phyloP scores from a whole-genome alignment of 2,888 invertebrate genomes.

The Neoaliturus tenellus region DNA sequence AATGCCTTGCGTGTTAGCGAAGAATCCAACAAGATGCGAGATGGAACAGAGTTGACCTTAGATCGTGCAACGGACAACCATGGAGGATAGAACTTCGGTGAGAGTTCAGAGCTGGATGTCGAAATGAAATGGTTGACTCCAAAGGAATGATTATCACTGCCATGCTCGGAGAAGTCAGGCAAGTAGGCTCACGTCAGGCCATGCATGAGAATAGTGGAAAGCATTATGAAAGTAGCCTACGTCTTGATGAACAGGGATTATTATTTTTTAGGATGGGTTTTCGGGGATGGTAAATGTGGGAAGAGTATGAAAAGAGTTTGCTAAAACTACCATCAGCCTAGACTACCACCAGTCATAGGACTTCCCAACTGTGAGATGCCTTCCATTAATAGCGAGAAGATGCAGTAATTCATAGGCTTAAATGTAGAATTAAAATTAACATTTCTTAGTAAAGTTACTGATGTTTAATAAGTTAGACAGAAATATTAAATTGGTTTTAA shows the following conservation, averaged over 20 bases:
- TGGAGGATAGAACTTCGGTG: not conserved
- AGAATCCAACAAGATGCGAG: constrained; percentile 5
- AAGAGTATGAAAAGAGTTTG: not conserved
- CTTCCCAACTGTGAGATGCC: too few species aligned
- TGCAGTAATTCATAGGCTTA: too few species aligned
- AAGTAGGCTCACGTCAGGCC: not conserved
- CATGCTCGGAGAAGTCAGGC: not conserved
- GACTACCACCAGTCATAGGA: not conserved
- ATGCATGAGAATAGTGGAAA: not conserved
- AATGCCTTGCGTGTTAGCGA: constrained; percentile 20
- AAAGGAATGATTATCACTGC: not conserved
- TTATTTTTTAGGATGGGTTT: not conserved
- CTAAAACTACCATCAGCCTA: not conserved
- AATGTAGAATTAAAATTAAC: too few species aligned
- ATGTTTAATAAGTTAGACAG: too few species aligned
- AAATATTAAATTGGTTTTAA: too few species aligned
- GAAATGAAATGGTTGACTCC: not conserved
- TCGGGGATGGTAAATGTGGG: not conserved
- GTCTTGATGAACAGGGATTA: not conserved
- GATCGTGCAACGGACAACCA: not conserved
- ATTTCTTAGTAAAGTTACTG: too few species aligned
- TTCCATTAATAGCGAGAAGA: too few species aligned
- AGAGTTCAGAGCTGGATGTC: not conserved
- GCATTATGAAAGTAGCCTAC: not conserved
- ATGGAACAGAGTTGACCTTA: not conserved